Percentiles rank a stretch among this genome's conserved stretches.
Conservation (phyloP, 1,140 invertebrate genomes). For the Drosophila teissieri region DNA sequence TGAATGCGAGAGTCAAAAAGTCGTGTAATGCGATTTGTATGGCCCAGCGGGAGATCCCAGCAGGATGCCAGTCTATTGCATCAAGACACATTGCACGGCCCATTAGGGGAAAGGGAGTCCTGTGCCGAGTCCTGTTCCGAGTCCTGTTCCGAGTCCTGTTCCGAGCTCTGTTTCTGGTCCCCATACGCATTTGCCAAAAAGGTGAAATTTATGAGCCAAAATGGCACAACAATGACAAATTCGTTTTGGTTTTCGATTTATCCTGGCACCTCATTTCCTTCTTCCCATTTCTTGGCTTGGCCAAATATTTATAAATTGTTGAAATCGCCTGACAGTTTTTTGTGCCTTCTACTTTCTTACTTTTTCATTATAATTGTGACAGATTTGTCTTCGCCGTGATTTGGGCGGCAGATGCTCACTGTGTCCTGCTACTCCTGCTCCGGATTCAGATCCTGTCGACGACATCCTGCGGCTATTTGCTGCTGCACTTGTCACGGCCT, state of each 20-base stretch:
- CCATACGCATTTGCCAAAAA: slow-evolving; percentile 29
- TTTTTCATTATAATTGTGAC: slow-evolving; percentile 51
- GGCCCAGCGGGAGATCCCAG: slow-evolving; percentile 65
- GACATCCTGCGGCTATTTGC: slow-evolving; percentile 63
- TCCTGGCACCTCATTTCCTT: slow-evolving; percentile 56
- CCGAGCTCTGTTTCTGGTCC: background rate
- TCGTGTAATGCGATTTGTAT: slow-evolving; percentile 82
- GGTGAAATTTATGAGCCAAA: slow-evolving; percentile 64
- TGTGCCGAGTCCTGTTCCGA: background rate
- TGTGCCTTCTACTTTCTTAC: slow-evolving; percentile 12
- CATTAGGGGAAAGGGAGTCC: slow-evolving; percentile 43
- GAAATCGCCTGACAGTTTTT: slow-evolving; percentile 48
- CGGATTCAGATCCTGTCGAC: slow-evolving; percentile 11
- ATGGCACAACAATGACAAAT: slow-evolving; percentile 76
- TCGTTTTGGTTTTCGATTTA: slow-evolving; percentile 74
- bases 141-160: background rate
- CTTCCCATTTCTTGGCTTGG: slow-evolving; percentile 24
- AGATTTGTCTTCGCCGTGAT: slow-evolving; percentile 55
- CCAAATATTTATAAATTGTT: slow-evolving; percentile 82
- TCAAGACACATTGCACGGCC: slow-evolving; percentile 76
- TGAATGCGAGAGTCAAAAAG: slow-evolving; percentile 78
- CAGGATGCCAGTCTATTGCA: slow-evolving; percentile 65
- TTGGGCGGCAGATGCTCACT: slow-evolving; percentile 43
- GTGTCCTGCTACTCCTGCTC: background rate
- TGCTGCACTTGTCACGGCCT: slow-evolving; percentile 68